Evolutionary conservation across 2,797 vertebrate species (phyloP).

Genomic region (Leuciscus waleckii): DNA sequence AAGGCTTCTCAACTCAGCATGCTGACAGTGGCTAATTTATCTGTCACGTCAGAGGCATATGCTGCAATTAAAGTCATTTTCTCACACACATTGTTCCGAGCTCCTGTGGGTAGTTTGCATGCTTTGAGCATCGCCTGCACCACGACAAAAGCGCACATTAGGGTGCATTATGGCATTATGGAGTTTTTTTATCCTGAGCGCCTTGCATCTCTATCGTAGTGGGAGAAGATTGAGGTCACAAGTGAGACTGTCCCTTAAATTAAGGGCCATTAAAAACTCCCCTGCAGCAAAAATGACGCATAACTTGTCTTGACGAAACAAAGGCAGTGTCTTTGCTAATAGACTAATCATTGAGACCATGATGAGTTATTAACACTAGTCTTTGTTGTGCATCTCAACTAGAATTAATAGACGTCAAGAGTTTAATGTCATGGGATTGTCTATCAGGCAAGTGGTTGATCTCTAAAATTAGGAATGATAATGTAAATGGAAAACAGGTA

Average conservation of each 20-base stretch:
- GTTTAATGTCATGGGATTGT: constrained; percentile 17
- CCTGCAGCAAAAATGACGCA: constrained; percentile 57
- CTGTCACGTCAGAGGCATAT: constrained; percentile 72
- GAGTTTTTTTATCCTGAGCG: constrained; percentile 19
- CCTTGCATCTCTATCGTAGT: constrained; percentile 11
- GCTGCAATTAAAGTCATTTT: constrained; percentile 80
- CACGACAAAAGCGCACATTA: constrained; percentile 66
- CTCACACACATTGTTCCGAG: constrained; percentile 72
- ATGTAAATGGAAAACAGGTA: background rate
- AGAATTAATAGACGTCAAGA: constrained; percentile 11
- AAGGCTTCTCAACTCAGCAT: constrained; percentile 69
- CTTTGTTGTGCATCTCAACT: constrained; percentile 23
- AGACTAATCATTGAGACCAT: constrained; percentile 26
- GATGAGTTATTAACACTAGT: constrained; percentile 34
- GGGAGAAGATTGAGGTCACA: constrained; percentile 7
- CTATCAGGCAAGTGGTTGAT: background rate
- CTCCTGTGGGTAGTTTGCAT: constrained; percentile 64
- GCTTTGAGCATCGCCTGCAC: constrained; percentile 60
- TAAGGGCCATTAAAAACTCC: constrained; percentile 18
- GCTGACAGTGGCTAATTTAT: constrained; percentile 78
- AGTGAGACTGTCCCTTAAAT: constrained; percentile 12
- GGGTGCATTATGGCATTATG: constrained; percentile 66
- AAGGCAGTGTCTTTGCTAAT: constrained; percentile 12
- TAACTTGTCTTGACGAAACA: constrained; percentile 62
- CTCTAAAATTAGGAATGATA: background rate